Base-by-base conservation (phyloP, 1,140 invertebrate genomes). In the Bilobella aurantiaca region DNA sequence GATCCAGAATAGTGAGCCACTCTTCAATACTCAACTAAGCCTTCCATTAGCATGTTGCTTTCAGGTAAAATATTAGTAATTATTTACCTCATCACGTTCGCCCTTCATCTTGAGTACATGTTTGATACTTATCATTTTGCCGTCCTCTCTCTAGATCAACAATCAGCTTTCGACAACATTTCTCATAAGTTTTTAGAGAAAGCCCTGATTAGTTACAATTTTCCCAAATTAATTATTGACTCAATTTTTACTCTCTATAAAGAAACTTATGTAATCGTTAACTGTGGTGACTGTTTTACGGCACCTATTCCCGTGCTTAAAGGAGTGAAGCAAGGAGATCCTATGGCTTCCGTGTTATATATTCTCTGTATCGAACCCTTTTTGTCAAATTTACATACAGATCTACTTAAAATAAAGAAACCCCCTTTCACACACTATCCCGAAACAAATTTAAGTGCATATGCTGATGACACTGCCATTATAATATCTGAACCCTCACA, bases 321-420 rank as follows among this genome's bases (percentile, higher is more conserved):
- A 18, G 64, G 64, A 2, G 57, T 65, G 12, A 42, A 29, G 27
- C 64, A 65, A 61, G 64, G 57, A 5, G 58, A 65, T 32, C 64
- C 64, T 28, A 34, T 65, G n/a, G 58, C 57, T 2, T 5, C 3
- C 58, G 3, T 23, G 16, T 34, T 65, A 2, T 65, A 23, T 29
- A 23, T 59, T 14, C n/a, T 65, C 23, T n/a, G 28, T 12, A 61
- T 65, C 23, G 64, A 65, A 60, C 64, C 64, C 2, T 30, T 65
- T 59, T 12, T 65, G 8, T 3, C 14, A 31, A 37, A 21, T 5
- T 30, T 64, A 28, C 53, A 18, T 25, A 30, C 2, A 60, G n/a
- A 12, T 5, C 21, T 56, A 25, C 21, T 56, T 12, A 5, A 12
- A 56, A 56, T 58, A 3, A 21, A 1, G 30, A 3, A 3, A 53